A percentile compares a stretch with the other conserved stretches of the same genome.
Evolutionary conservation across 2,113 vertebrate species (phyloP).

Genomic region (Centrocercus urophasianus): DNA sequence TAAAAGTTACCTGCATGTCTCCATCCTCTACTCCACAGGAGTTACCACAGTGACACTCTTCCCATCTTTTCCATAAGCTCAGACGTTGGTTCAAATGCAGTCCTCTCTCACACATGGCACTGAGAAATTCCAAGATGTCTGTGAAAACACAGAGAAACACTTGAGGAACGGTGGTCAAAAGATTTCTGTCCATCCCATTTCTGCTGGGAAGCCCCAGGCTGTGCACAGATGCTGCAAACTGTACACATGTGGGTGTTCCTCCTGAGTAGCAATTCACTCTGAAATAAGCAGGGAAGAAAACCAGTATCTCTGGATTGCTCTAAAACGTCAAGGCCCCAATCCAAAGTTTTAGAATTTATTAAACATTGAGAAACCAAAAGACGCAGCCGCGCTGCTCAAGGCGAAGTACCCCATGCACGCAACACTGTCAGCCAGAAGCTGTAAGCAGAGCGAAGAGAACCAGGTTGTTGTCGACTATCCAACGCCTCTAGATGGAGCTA

Average conservation of each 20-base stretch:
- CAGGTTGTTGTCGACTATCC: background rate
- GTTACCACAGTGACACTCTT: background rate
- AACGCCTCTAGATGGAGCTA: conserved; percentile 67
- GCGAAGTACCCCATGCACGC: background rate
- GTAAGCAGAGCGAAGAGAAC: rapidly evolving
- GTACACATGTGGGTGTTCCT: background rate
- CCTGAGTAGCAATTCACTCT: background rate
- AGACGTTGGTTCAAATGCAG: background rate
- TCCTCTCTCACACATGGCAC: background rate
- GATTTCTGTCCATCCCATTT: background rate
- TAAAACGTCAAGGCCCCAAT: background rate
- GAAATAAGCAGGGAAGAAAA: background rate
- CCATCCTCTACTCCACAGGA: background rate
- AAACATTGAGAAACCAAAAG: background rate
- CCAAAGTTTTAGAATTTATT: background rate
- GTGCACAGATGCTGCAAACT: background rate
- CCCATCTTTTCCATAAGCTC: background rate
- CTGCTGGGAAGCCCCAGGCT: background rate
- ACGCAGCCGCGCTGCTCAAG: background rate
- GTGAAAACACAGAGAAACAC: background rate
- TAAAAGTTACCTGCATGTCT: background rate
- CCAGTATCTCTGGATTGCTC: background rate
- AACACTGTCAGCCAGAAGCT: rapidly evolving
- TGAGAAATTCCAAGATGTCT: background rate
- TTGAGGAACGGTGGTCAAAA: background rate